Percentiles rank a stretch among this genome's conserved stretches.
These are phyloP conservation scores for Hoplostethus mediterraneus DNA, from an alignment of 2,797 vertebrate species.

Conservation along the genomic window DNA sequence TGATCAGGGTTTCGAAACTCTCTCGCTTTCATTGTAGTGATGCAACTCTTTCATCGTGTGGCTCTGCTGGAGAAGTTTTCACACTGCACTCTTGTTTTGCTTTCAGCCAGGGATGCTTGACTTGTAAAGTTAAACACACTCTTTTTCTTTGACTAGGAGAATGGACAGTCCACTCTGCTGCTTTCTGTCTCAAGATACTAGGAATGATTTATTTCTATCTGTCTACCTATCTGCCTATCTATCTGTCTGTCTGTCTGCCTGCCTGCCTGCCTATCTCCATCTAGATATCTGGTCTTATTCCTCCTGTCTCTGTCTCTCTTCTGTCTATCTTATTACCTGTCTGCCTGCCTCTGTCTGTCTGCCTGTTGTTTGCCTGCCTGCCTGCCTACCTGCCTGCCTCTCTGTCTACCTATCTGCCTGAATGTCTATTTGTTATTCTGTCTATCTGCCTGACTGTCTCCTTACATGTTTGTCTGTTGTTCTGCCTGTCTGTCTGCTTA, in stretches of 20 bases:
- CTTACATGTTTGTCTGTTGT: not conserved
- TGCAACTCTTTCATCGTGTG: conserved; percentile 80
- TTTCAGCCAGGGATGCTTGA: conserved; percentile 73
- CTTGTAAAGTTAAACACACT: conserved; percentile 64
- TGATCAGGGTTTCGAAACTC: conserved; percentile 15
- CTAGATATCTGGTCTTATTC: conserved; percentile 14
- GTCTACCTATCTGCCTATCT: conserved; percentile 36
- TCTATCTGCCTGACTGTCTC: not conserved
- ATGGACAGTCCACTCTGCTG: conserved; percentile 43
- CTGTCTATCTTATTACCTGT: not conserved
- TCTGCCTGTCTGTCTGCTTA: conserved; percentile 19
- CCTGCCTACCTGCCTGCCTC: conserved; percentile 23
- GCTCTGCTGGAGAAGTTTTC: conserved; percentile 61
- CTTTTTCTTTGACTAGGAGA: conserved; percentile 59
- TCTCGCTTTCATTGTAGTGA: conserved; percentile 73
- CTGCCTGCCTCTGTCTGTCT: conserved; percentile 23
- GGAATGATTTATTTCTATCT: conserved; percentile 38
- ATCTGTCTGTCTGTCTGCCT: conserved; percentile 35
- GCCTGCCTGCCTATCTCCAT: not conserved
- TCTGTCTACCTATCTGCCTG: not conserved
- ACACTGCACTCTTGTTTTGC: conserved; percentile 71
- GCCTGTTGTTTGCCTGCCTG: too few relatives aligned
- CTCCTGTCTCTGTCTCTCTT: conserved; percentile 29
- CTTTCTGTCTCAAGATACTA: conserved; percentile 38
- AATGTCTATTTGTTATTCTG: not conserved